A percentile compares a stretch with the other conserved stretches of the same genome.
Evolutionary conservation across 2,797 vertebrate species (phyloP).

Genomic region (Helicolenus hilgendorfi): DNA sequence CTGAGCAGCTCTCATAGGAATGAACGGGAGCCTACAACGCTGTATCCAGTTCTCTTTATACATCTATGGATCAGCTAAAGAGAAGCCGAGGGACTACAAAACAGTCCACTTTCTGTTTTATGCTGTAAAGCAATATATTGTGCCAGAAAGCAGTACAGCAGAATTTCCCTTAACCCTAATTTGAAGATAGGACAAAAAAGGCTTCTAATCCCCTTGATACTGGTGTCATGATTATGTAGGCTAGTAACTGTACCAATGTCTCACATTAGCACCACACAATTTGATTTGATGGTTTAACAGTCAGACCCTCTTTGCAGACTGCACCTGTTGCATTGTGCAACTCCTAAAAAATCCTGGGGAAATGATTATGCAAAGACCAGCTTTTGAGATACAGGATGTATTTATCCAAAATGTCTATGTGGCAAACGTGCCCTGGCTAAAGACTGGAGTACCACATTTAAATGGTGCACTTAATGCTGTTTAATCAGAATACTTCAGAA

Average conservation of each 20-base stretch:
- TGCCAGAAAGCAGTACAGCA: neutral
- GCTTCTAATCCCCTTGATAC: neutral
- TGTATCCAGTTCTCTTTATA: too few species aligned
- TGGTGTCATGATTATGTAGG: neutral
- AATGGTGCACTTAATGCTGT: neutral
- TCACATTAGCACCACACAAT: neutral
- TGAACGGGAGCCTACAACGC: too few species aligned
- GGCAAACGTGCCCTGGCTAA: neutral
- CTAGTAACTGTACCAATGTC: neutral
- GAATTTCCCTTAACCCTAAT: too few species aligned
- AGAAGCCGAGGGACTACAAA: neutral
- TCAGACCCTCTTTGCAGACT: neutral
- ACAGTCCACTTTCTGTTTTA: neutral
- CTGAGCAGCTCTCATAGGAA: too few species aligned
- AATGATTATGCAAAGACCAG: neutral
- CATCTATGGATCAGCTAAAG: too few species aligned
- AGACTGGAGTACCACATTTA: neutral
- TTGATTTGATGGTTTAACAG: too few species aligned
- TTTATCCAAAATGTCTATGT: neutral
- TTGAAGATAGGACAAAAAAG: neutral
- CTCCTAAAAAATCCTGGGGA: neutral
- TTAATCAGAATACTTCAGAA: neutral
- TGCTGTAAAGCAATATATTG: too few species aligned
- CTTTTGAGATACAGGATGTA: neutral
- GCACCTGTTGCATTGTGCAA: neutral